A percentile compares a stretch with the other conserved stretches of the same genome.
Conservation (phyloP, 2,888 invertebrate species). For the Cantharis lateralis region DNA sequence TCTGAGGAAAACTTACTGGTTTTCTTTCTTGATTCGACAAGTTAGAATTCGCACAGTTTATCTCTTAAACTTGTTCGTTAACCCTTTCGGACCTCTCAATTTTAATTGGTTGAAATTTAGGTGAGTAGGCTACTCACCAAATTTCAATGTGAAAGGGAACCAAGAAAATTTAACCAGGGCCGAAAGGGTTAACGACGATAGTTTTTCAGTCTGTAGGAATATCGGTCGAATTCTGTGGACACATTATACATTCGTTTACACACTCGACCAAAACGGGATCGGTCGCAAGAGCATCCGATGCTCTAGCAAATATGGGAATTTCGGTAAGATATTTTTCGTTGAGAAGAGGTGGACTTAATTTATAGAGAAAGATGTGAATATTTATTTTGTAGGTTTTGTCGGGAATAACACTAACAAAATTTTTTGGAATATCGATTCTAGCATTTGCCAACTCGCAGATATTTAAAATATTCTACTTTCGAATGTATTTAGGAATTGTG, state of each 20-base stretch:
- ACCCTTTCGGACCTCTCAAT: too few species aligned
- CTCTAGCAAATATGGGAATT: constrained; percentile 81
- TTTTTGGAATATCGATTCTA: constrained; percentile 86
- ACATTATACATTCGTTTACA: constrained; percentile 78
- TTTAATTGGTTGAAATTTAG: too few species aligned
- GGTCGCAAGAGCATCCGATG: constrained; percentile 70
- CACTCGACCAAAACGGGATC: constrained; percentile 56
- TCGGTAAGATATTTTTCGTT: constrained; percentile 60
- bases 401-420: constrained; percentile 94
- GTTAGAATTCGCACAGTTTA: too few species aligned
- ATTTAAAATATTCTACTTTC: constrained; percentile 91
- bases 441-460: constrained; percentile 92
- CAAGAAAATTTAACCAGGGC: too few species aligned
- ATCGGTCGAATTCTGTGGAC: constrained; percentile 94
- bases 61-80: neutral
- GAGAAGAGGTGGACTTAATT: too few species aligned
- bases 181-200: too few species aligned
- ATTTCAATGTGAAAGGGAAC: too few species aligned
- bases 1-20: too few species aligned
- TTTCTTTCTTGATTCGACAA: neutral
- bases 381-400: constrained; percentile 71
- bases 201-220: constrained; percentile 79
- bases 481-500: constrained; percentile 95
- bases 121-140: too few species aligned
- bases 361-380: neutral